Evolutionary conservation across 2,113 vertebrate species (phyloP).

Genomic region (Solea senegalensis): DNA sequence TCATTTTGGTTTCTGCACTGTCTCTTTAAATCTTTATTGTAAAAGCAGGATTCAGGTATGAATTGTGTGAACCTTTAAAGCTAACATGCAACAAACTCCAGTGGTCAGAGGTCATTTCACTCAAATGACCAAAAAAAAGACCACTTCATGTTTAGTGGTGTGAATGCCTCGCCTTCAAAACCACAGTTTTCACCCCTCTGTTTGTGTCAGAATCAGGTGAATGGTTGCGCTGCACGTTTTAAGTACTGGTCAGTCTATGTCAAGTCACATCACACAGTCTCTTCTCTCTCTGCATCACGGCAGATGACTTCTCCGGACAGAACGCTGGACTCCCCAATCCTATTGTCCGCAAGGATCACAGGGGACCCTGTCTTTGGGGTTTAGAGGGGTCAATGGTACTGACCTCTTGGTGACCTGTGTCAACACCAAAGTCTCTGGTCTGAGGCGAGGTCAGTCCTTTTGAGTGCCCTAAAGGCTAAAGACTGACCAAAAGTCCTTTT

Average conservation of each 20-base stretch:
- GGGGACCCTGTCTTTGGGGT: constrained; percentile 33
- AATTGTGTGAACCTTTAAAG: too few species aligned
- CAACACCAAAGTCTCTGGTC: constrained; percentile 65
- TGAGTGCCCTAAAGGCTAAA: constrained; percentile 44
- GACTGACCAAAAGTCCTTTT: constrained; percentile 60
- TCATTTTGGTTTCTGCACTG: too few species aligned
- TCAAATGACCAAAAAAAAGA: too few species aligned
- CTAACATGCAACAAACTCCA: too few species aligned
- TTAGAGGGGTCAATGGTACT: constrained; percentile 54
- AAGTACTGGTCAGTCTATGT: constrained; percentile 1
- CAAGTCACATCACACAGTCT: background rate
- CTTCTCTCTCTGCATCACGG: constrained; percentile 3
- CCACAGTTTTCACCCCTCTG: background rate
- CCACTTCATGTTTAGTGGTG: too few species aligned
- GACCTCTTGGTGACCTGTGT: constrained; percentile 67
- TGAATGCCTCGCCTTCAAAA: too few species aligned
- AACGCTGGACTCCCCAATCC: constrained; percentile 17
- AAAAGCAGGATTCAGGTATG: too few species aligned
- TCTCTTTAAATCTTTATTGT: too few species aligned
- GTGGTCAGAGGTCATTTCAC: too few species aligned
- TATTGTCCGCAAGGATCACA: constrained; percentile 53
- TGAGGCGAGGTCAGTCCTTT: constrained; percentile 54
- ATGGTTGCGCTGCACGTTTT: background rate
- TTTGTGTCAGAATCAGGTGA: background rate
- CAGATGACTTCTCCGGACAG: constrained; percentile 19